Conservation (phyloP, 2,113 vertebrate species). For the Lathamus discolor region DNA sequence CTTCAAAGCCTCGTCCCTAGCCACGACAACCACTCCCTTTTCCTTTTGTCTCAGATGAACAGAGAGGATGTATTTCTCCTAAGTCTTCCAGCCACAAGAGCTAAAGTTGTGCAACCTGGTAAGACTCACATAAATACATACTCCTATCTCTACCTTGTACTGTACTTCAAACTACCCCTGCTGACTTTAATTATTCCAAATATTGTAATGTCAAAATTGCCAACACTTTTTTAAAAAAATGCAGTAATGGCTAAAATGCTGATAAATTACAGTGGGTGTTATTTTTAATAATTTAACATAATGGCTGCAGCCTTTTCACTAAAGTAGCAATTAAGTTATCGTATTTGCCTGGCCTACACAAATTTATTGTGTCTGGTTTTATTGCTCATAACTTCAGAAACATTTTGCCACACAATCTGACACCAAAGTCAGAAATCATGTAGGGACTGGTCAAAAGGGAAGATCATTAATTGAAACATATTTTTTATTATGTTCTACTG, state of each 20-base stretch:
- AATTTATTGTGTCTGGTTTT: constrained; percentile 64
- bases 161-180: constrained; percentile 22
- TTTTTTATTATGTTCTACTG: constrained; percentile 43
- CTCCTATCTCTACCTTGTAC: background rate
- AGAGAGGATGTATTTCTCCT: background rate
- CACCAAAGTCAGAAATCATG: constrained; percentile 63
- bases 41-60: background rate
- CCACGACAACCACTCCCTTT: background rate
- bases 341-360: constrained; percentile 50
- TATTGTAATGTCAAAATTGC: constrained; percentile 38
- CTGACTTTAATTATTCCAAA: constrained; percentile 38
- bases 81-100: background rate
- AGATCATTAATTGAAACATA: constrained; percentile 59
- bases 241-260: constrained; percentile 55
- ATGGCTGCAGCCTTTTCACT: constrained; percentile 66
- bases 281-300: constrained; percentile 75
- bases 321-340: constrained; percentile 75
- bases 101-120: background rate
- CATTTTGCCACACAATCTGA: constrained; percentile 47
- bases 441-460: constrained; percentile 33
- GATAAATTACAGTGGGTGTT: constrained; percentile 62
- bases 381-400: constrained; percentile 55
- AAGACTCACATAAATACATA: background rate
- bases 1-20: background rate
- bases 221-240: background rate